These are phyloP conservation scores for Homalodisca vitripennis DNA, from an alignment of 1,140 invertebrate species.

Conservation along the genomic window DNA sequence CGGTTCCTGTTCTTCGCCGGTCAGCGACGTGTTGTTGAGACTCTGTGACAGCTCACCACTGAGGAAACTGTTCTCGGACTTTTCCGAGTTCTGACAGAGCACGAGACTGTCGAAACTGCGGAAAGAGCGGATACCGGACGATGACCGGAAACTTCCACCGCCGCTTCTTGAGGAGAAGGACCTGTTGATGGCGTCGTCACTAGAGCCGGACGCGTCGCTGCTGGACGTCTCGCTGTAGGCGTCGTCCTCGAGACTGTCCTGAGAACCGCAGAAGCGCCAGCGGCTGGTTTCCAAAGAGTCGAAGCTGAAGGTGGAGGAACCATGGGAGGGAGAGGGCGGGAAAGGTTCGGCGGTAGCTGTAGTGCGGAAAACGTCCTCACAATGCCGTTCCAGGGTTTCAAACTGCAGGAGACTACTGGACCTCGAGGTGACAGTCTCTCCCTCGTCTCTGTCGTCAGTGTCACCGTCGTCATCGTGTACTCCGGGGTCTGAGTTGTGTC, in stretches of 20 bases:
- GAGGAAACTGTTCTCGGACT: slow-evolving; percentile 28
- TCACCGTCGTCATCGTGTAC: slow-evolving; percentile 50
- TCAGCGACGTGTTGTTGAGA: slow-evolving; percentile 38
- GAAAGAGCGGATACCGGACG: slow-evolving; percentile 49
- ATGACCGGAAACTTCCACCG: slow-evolving; percentile 39
- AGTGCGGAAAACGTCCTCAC: slow-evolving; percentile 41
- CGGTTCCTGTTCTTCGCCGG: slow-evolving; percentile 30
- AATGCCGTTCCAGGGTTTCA: slow-evolving; percentile 72
- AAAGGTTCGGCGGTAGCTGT: slow-evolving; percentile 40
- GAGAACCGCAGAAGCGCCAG: slow-evolving; percentile 50
- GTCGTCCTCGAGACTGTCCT: slow-evolving; percentile 52
- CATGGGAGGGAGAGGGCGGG: slow-evolving; percentile 48
- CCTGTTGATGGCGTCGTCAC: slow-evolving; percentile 40
- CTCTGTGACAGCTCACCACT: slow-evolving; percentile 42
- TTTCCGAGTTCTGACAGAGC: slow-evolving; percentile 33
- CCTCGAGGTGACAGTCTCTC: slow-evolving; percentile 50
- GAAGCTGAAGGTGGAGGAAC: slow-evolving; percentile 54
- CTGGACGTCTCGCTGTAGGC: slow-evolving; percentile 36
- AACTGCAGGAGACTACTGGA: slow-evolving; percentile 78
- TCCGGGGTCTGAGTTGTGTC: slow-evolving; percentile 51
- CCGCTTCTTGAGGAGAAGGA: slow-evolving; percentile 38
- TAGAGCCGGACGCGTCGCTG: slow-evolving; percentile 43
- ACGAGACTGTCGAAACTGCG: slow-evolving; percentile 52
- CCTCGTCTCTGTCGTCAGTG: slow-evolving; percentile 44
- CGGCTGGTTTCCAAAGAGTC: slow-evolving; percentile 56